Evolutionary conservation across 2,113 vertebrate species (phyloP).

Genomic region (Rhineura floridana): DNA sequence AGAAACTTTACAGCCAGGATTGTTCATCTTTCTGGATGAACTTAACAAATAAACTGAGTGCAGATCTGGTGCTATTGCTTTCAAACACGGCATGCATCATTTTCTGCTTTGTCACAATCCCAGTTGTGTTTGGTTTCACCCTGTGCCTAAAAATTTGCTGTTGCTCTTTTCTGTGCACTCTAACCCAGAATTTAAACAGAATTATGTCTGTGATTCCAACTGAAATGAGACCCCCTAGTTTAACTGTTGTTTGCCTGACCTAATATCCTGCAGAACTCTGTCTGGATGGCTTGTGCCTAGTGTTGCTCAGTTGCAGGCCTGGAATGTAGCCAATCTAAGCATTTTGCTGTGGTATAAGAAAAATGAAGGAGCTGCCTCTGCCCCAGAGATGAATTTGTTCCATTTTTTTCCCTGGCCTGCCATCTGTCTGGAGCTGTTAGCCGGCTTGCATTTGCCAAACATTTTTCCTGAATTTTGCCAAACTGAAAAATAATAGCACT

Average conservation of each 20-base stretch:
- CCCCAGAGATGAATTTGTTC: background rate
- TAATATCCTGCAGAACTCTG: background rate
- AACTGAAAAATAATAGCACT: slow-evolving; percentile 15
- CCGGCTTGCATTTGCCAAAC: background rate
- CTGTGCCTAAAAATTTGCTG: background rate
- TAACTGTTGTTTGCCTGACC: background rate
- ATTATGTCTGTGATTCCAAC: slow-evolving; percentile 6
- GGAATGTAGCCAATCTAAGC: background rate
- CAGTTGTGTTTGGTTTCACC: background rate
- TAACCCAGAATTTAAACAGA: background rate
- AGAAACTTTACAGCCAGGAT: background rate
- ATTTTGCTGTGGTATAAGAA: background rate
- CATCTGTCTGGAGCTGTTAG: background rate
- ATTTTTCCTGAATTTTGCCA: background rate
- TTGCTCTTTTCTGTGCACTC: background rate
- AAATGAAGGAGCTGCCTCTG: background rate
- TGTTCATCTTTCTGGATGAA: background rate
- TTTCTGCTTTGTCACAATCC: background rate
- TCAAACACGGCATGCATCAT: background rate
- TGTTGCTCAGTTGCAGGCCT: slow-evolving; percentile 2
- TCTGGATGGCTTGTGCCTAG: background rate
- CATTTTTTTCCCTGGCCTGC: background rate
- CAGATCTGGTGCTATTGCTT: background rate
- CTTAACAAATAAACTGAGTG: background rate
- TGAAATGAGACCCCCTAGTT: slow-evolving; percentile 41